phyloP scores from a whole-genome alignment of 1,140 invertebrate genomes.

The Dendrolimus kikuchii region DNA sequence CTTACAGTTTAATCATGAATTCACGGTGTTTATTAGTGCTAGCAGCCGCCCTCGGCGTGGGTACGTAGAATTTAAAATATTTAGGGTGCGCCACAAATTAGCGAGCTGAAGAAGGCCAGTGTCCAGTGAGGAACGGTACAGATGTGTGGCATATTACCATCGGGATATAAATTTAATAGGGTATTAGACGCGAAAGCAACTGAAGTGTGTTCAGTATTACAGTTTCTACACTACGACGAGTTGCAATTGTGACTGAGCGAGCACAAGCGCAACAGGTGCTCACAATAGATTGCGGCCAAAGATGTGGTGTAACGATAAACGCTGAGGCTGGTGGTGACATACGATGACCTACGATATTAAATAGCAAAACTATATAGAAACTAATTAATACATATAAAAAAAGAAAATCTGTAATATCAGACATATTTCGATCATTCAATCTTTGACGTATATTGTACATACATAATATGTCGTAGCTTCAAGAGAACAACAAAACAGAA shows the following conservation, averaged over 20 bases:
- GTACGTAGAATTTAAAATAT: conserved; percentile 63
- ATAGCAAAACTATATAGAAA: too few relatives aligned
- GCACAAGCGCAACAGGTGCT: conserved; percentile 16
- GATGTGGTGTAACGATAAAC: conserved; percentile 24
- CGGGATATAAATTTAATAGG: conserved; percentile 19
- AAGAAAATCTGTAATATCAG: too few relatives aligned
- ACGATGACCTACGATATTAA: neutral
- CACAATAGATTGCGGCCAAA: conserved; percentile 20
- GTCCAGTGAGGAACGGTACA: conserved; percentile 23
- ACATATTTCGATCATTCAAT: too few relatives aligned
- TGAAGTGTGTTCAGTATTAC: conserved; percentile 22
- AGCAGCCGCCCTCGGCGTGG: conserved; percentile 66
- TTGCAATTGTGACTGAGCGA: conserved; percentile 16
- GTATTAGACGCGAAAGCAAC: conserved; percentile 31
- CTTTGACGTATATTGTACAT: too few relatives aligned
- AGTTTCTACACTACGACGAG: conserved; percentile 21
- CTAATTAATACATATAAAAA: too few relatives aligned
- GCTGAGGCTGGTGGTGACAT: conserved; percentile 15
- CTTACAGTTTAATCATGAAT: conserved; percentile 63
- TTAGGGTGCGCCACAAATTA: conserved; percentile 41
- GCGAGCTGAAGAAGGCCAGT: conserved; percentile 13
- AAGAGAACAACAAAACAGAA: too few relatives aligned
- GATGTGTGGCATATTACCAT: conserved; percentile 20
- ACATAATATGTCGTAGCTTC: too few relatives aligned
- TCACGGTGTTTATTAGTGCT: conserved; percentile 68